These are phyloP conservation scores for Clepsis dumicolana DNA, from an alignment of 2,888 invertebrate genomes.

Conservation along the genomic window DNA sequence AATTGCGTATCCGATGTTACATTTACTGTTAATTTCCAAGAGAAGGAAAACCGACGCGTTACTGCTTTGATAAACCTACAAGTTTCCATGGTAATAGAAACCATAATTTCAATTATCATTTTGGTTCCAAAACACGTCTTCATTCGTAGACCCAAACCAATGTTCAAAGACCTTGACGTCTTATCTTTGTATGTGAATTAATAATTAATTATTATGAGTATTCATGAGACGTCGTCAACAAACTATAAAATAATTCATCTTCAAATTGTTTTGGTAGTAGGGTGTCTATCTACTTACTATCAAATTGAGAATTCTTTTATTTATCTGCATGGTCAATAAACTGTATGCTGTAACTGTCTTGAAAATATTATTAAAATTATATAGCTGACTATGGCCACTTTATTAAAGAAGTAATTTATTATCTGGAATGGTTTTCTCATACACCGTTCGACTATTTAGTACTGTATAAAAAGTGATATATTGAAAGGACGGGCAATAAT, in stretches of 20 bases:
- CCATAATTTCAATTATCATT: background rate
- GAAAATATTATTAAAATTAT: background rate
- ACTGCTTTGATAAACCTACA: background rate
- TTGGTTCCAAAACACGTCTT: too few species aligned
- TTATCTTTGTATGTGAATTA: too few species aligned
- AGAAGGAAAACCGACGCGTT: background rate
- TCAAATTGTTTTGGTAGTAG: too few species aligned
- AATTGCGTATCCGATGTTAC: background rate
- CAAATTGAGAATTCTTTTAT: too few species aligned
- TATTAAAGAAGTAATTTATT: slow-evolving; percentile 8
- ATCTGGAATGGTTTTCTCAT: slow-evolving; percentile 2
- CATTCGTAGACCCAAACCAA: too few species aligned
- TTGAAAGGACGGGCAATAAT: slow-evolving; percentile 8
- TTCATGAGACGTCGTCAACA: too few species aligned
- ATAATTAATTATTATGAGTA: too few species aligned
- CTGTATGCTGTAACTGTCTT: background rate
- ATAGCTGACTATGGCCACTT: background rate
- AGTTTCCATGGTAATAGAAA: background rate
- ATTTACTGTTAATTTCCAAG: background rate
- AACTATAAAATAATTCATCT: too few species aligned
- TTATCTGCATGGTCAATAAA: too few species aligned
- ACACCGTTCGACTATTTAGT: slow-evolving; percentile 23
- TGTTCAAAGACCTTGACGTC: too few species aligned
- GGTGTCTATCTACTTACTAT: too few species aligned
- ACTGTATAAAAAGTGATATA: slow-evolving; percentile 17